Conservation (phyloP, 2,797 vertebrate species). For the Limosa lapponica region DNA sequence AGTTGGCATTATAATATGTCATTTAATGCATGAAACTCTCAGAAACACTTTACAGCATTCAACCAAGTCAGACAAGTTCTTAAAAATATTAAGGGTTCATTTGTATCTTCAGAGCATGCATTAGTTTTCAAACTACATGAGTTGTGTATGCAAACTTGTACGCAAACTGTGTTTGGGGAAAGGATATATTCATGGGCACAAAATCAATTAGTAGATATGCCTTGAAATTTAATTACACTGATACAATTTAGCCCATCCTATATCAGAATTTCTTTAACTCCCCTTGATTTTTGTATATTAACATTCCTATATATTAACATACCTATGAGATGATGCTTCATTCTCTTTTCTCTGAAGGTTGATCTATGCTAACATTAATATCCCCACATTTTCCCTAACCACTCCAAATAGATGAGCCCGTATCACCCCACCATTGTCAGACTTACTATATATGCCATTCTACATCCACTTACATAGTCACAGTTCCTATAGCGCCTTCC, state of each 20-base stretch:
- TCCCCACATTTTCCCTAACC: background rate
- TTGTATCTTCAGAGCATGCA: background rate
- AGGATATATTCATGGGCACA: background rate
- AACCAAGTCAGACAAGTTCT: background rate
- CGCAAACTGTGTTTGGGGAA: background rate
- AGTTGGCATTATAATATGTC: background rate
- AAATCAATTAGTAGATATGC: background rate
- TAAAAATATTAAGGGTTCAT: background rate
- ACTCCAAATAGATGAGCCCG: background rate
- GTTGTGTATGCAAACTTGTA: background rate
- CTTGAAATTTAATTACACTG: background rate
- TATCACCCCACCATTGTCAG: background rate
- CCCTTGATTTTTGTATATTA: background rate
- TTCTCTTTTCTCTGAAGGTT: background rate
- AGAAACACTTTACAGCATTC: background rate
- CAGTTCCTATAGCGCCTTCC: background rate
- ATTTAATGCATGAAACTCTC: background rate
- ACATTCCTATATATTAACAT: background rate
- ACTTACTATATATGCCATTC: background rate
- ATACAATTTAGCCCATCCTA: background rate
- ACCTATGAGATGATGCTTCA: background rate
- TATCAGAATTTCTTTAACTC: background rate
- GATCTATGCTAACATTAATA: background rate
- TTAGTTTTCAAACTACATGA: background rate
- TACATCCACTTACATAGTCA: background rate